Percentiles rank a stretch among this genome's conserved stretches.
phyloP scores from a whole-genome alignment of 2,113 vertebrate genomes.

The Spea multiplicata region DNA sequence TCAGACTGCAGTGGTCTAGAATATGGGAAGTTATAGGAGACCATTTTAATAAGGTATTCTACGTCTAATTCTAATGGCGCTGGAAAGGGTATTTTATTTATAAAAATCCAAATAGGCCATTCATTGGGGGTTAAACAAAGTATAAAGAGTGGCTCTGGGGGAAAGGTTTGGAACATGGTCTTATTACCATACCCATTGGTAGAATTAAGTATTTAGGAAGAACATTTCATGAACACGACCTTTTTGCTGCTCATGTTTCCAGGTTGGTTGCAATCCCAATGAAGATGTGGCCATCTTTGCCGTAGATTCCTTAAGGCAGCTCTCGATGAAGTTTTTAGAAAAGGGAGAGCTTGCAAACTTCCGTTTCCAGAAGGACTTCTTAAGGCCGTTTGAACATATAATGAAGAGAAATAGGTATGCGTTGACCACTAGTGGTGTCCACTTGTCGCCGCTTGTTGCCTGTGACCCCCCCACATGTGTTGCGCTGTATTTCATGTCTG shows the following conservation, averaged over 20 bases:
- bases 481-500: no score
- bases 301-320: constrained; percentile 93
- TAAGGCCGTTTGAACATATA: constrained; percentile 97
- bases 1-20: constrained; percentile 96
- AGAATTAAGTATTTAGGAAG: no score
- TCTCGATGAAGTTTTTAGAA: constrained; percentile 98
- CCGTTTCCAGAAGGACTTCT: constrained; percentile 97
- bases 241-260: constrained; percentile 1
- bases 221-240: no score
- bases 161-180: no score
- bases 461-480: no score
- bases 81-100: no score
- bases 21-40: constrained; percentile 99
- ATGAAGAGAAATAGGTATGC: constrained; percentile 97
- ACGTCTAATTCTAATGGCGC: no score
- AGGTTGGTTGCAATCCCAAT: constrained; percentile 97
- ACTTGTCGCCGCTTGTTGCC: no score
- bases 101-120: no score
- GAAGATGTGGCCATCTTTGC: constrained; percentile 98
- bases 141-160: no score
- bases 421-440: background rate
- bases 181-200: no score
- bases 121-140: no score
- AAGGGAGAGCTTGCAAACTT: constrained; percentile 98
- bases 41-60: constrained; percentile 96